Percentiles rank a stretch among this genome's conserved stretches.
Evolutionary conservation across 2,797 vertebrate species (phyloP).

Genomic region (Monodelphis domestica): DNA sequence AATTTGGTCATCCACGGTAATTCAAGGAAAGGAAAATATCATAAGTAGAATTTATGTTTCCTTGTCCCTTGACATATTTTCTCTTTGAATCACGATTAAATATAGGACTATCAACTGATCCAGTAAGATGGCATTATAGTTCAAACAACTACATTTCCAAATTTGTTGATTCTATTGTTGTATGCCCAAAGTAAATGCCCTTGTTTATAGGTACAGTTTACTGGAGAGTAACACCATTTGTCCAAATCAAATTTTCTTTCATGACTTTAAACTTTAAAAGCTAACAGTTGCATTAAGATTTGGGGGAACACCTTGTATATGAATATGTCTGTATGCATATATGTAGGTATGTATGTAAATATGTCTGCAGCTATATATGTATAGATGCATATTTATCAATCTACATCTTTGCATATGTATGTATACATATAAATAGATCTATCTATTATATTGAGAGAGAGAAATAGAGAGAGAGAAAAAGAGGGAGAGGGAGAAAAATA

Average conservation of each 20-base stretch:
- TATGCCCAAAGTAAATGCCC: not conserved
- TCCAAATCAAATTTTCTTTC: not conserved
- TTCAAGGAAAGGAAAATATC: not conserved
- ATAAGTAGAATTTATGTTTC: not conserved
- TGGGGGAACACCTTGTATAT: not conserved
- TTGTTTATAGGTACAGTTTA: not conserved
- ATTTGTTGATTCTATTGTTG: not conserved
- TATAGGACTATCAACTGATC: not conserved
- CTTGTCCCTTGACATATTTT: not conserved
- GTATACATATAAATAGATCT: not conserved
- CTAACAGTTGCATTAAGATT: not conserved
- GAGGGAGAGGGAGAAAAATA: too few species aligned
- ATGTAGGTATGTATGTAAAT: too few species aligned
- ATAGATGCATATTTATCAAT: not conserved
- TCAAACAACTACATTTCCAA: not conserved
- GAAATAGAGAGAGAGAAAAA: too few species aligned
- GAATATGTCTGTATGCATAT: not conserved
- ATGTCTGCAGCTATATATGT: too few species aligned
- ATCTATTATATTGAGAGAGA: not conserved
- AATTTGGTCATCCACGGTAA: not conserved
- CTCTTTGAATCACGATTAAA: not conserved
- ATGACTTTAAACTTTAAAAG: not conserved
- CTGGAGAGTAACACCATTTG: not conserved
- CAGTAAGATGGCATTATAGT: not conserved
- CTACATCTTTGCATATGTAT: not conserved